phyloP scores from a whole-genome alignment of 1,140 invertebrate species.

The Caenorhabditis inopinata region DNA sequence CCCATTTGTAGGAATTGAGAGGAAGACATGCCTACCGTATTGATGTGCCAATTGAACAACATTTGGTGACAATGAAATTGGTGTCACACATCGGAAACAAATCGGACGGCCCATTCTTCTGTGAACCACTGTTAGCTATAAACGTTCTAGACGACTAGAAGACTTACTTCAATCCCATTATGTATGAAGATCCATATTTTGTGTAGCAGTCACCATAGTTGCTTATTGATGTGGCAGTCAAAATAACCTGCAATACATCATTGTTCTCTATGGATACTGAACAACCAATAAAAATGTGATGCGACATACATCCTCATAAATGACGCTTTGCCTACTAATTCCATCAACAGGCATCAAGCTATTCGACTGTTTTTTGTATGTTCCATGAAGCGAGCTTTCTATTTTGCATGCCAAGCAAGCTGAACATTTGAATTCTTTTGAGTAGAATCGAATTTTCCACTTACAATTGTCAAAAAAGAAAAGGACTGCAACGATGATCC shows the following conservation, averaged over 20 bases:
- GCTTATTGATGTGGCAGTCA: conserved; percentile 31
- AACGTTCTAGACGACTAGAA: neutral
- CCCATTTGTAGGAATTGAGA: neutral
- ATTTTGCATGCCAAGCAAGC: neutral
- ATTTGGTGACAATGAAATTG: conserved; percentile 6
- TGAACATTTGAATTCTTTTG: too few species aligned
- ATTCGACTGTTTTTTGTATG: conserved; percentile 23
- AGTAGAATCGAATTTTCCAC: too few species aligned
- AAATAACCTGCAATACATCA: conserved; percentile 29
- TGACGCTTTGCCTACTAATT: neutral
- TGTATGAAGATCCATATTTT: conserved; percentile 11
- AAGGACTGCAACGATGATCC: neutral
- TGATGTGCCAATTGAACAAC: conserved; percentile 34
- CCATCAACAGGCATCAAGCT: neutral
- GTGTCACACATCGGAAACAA: conserved; percentile 31
- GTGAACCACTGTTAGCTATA: neutral
- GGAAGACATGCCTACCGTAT: neutral
- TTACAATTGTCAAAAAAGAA: neutral
- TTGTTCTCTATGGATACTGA: neutral
- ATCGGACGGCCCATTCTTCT: conserved; percentile 24
- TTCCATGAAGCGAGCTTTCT: conserved; percentile 16
- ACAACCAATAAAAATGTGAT: neutral
- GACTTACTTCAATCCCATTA: conserved; percentile 35
- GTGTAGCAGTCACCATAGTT: conserved; percentile 37
- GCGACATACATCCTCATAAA: conserved; percentile 38